These are phyloP conservation scores for Timandra comae DNA, from an alignment of 2,888 invertebrate genomes.

Conservation along the genomic window DNA sequence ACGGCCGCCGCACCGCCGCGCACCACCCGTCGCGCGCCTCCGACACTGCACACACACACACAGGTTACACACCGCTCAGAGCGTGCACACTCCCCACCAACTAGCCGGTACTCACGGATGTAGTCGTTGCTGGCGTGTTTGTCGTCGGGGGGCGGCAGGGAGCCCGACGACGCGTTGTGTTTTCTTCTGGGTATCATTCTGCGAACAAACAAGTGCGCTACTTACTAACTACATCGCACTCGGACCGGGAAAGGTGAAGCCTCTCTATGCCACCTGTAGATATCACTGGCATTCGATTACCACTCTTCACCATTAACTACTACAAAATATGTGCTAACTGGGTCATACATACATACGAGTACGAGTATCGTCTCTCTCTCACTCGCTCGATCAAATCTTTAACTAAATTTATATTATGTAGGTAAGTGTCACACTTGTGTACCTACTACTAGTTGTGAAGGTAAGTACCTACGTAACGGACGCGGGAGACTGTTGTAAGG, in stretches of 20 bases:
- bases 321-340: too few relatives aligned
- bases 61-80: neutral
- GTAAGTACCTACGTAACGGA: too few relatives aligned
- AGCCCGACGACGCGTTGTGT: slow-evolving; percentile 67
- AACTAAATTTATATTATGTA: too few relatives aligned
- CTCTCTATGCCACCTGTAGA: too few relatives aligned
- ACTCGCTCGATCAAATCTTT: neutral
- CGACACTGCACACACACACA: slow-evolving; percentile 55
- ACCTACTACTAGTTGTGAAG: too few relatives aligned
- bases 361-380: neutral
- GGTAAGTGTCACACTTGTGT: too few relatives aligned
- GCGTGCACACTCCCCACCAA: slow-evolving; percentile 12
- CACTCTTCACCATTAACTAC: too few relatives aligned
- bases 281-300: too few relatives aligned
- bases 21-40: slow-evolving; percentile 57
- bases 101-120: slow-evolving; percentile 48
- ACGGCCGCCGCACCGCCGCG: slow-evolving; percentile 65
- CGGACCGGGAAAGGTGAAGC: too few relatives aligned
- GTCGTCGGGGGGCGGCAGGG: slow-evolving; percentile 65
- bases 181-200: slow-evolving; percentile 70
- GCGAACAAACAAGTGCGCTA: too few relatives aligned
- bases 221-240: too few relatives aligned
- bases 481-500: too few relatives aligned
- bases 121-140: slow-evolving; percentile 72
- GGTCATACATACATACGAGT: neutral